Evolutionary conservation across 2,113 vertebrate species (phyloP), one percentile per base, ranked within the genome.

Genomic region (Neotoma lepida): DNA sequence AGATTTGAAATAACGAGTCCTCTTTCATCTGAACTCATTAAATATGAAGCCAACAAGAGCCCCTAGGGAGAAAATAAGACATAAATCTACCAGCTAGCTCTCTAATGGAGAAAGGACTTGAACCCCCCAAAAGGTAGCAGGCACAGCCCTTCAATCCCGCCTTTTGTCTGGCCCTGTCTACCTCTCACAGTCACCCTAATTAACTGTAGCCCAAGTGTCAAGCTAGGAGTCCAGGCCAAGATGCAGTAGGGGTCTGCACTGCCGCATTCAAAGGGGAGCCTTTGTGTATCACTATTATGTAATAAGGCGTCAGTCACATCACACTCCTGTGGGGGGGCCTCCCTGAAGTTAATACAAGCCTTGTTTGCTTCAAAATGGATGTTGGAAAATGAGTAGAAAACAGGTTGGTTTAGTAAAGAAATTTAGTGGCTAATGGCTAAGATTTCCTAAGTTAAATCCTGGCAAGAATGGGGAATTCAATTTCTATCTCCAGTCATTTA

Each of bases 61-160:
- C 51, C n/a, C 76, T 30, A 86, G 86, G 46, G 91, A 86, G 92
- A 94, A 94, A 96, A 92, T 73, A 88, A 93, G 76, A 64, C 56
- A 89, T 93, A 97, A 97, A 97, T 97, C 95, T 88, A 70, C 77
- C 85, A 44, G 86, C 92, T 94, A 91, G 88, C 85, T 95, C 95
- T 94, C 91, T 86, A 95, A 96, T 64, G 41, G 35, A 92, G 88
- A 95, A 95, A 94, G 56, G 88, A 85, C 58, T 95, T 94, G 81
- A 94, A 68, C 74, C 71, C 85, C 89, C 84, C 56, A 58, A 96
- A 97, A 95, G 84, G 93, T 92, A 64, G 90, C 64, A 85, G 89
- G 77, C 68, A 95, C 68, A 80, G 95, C 84, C 88, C 96, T 93
- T 96, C 95, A 97, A 93, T 89, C 95, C 66, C 91, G 94, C 80